Percentiles rank a stretch among this genome's conserved stretches.
Conservation (phyloP, 2,113 vertebrate genomes). For the Picathartes gymnocephalus region DNA sequence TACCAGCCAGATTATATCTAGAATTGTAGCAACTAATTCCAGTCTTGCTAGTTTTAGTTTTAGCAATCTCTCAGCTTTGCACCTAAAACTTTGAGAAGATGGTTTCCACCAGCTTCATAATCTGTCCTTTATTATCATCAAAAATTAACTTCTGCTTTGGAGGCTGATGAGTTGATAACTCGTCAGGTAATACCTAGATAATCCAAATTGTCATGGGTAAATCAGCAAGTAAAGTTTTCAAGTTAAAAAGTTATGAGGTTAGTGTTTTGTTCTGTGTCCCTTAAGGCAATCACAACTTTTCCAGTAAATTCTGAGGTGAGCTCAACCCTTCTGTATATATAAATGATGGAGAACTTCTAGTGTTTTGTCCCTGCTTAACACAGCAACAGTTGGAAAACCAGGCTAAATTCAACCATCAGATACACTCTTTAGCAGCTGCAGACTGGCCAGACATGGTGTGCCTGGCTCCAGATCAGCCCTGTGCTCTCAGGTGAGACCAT, state of each 20-base stretch:
- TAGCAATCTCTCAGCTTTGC: neutral
- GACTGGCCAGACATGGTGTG: neutral
- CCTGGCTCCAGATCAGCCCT: neutral
- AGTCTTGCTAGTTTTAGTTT: neutral
- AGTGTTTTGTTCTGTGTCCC: neutral
- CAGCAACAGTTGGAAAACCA: neutral
- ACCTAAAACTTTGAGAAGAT: neutral
- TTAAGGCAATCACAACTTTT: neutral
- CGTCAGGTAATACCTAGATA: neutral
- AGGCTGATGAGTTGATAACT: neutral
- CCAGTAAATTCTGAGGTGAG: neutral
- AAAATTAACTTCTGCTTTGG: neutral
- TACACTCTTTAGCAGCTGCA: neutral
- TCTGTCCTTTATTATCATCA: neutral
- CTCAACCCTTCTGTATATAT: neutral
- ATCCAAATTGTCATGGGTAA: neutral
- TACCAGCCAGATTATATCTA: neutral
- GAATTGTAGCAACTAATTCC: neutral
- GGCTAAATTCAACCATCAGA: neutral
- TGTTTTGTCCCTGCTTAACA: neutral
- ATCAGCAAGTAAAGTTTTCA: neutral
- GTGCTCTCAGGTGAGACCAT: neutral
- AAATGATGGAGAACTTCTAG: neutral
- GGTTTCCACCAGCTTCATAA: neutral
- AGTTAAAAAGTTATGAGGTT: neutral